Evolutionary conservation across 2,888 invertebrate genomes (phyloP).

Genomic region (Yponomeuta cagnagella): DNA sequence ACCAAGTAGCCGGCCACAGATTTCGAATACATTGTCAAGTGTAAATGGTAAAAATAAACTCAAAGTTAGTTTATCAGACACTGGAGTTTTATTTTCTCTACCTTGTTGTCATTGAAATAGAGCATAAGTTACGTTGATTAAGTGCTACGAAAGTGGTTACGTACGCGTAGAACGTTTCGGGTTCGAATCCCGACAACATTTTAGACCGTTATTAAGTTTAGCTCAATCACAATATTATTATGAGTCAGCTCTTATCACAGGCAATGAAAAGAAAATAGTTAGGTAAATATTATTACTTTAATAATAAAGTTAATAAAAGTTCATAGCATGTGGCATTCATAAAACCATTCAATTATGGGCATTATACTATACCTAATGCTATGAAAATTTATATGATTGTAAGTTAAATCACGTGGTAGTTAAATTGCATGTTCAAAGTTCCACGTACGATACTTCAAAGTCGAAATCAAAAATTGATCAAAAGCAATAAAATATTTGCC

Average conservation of each 20-base stretch:
- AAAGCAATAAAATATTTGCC: conserved; percentile 6
- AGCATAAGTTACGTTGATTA: neutral
- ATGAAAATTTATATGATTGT: too few relatives aligned
- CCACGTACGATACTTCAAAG: neutral
- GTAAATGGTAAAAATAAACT: conserved; percentile 78
- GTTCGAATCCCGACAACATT: neutral
- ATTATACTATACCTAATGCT: too few relatives aligned
- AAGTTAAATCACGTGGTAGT: neutral
- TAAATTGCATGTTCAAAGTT: neutral
- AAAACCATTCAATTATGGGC: too few relatives aligned
- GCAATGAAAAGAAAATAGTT: too few relatives aligned
- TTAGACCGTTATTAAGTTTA: too few relatives aligned
- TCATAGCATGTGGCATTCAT: too few relatives aligned
- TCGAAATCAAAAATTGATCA: conserved; percentile 4
- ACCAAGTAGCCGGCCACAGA: conserved; percentile 71
- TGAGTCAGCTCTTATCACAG: too few relatives aligned
- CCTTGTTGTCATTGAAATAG: conserved; percentile 19
- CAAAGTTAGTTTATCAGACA: conserved; percentile 77
- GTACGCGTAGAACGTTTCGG: neutral
- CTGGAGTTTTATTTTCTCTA: conserved; percentile 60
- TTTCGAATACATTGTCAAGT: conserved; percentile 77
- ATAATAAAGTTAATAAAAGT: too few relatives aligned
- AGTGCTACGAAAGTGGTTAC: neutral
- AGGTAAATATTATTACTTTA: too few relatives aligned
- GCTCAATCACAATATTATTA: too few relatives aligned